Evolutionary conservation across 2,888 invertebrate species (phyloP).

Genomic region (Melanostoma mellinum): DNA sequence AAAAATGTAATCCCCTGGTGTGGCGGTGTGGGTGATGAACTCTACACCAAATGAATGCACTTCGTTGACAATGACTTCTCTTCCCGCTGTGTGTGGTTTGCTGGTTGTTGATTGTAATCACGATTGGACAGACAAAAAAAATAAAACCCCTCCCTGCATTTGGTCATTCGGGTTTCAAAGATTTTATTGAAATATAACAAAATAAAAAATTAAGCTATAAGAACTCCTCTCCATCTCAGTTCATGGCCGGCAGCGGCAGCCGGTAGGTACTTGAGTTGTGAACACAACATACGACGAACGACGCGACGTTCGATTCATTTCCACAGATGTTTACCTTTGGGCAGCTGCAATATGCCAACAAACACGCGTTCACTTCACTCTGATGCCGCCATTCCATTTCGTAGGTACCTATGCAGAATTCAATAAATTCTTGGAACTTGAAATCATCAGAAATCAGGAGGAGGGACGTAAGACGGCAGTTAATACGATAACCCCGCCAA

Average conservation of each 20-base stretch:
- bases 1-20: conserved; percentile 6
- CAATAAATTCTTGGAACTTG: conserved; percentile 23
- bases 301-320: conserved; percentile 42
- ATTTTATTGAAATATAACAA: conserved; percentile 12
- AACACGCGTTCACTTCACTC: conserved; percentile 29
- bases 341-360: conserved; percentile 60
- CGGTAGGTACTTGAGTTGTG: conserved; percentile 45
- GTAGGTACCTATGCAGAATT: conserved; percentile 45
- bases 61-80: conserved; percentile 54
- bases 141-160: conserved; percentile 15
- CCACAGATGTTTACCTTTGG: conserved; percentile 66
- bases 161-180: conserved; percentile 32
- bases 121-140: conserved; percentile 22
- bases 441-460: background rate
- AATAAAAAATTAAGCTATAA: background rate
- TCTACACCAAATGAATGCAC: conserved; percentile 28
- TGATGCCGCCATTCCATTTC: background rate
- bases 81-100: conserved; percentile 28
- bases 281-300: background rate
- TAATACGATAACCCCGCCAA: conserved; percentile 11
- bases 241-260: conserved; percentile 23
- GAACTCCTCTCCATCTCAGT: conserved; percentile 18
- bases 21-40: conserved; percentile 3
- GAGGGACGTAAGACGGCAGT: background rate
- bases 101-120: conserved; percentile 29